Evolutionary conservation across 2,797 vertebrate species (phyloP).

Genomic region (Centroberyx gerrardi): DNA sequence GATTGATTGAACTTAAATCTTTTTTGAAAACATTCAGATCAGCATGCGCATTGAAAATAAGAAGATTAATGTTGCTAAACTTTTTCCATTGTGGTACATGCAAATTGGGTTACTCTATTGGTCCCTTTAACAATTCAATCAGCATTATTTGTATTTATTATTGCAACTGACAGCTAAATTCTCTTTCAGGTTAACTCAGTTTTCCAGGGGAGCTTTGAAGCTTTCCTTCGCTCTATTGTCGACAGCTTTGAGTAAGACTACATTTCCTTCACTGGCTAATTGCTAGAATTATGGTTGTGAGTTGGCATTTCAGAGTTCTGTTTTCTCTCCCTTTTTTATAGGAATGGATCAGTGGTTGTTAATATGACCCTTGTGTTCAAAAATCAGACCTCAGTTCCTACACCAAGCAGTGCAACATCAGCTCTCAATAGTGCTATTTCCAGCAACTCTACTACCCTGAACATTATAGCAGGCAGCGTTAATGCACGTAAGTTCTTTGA

Average conservation of each 20-base stretch:
- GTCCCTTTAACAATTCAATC: no score
- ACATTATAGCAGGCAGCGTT: conserved; percentile 36
- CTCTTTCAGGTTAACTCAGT: conserved; percentile 65
- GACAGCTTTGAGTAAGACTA: conserved; percentile 63
- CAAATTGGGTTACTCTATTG: no score
- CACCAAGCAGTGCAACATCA: neutral
- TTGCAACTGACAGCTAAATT: neutral
- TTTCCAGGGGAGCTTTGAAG: neutral
- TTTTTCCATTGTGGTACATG: neutral
- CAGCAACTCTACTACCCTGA: neutral
- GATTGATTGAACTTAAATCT: no score
- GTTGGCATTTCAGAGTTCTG: neutral
- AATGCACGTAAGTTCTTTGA: conserved; percentile 50
- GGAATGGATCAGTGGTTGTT: conserved; percentile 63
- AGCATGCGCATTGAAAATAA: neutral
- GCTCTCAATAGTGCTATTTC: neutral
- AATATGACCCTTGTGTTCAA: conserved; percentile 51
- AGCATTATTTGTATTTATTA: neutral
- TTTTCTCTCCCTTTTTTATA: conserved; percentile 28
- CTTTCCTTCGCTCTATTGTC: conserved; percentile 39
- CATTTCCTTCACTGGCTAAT: neutral
- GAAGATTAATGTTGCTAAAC: neutral
- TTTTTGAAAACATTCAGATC: neutral
- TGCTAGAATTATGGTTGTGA: accelerated
- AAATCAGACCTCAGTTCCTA: conserved; percentile 32